Conservation (phyloP, 2,797 vertebrate species). For the Notoglanidium macrostoma region DNA sequence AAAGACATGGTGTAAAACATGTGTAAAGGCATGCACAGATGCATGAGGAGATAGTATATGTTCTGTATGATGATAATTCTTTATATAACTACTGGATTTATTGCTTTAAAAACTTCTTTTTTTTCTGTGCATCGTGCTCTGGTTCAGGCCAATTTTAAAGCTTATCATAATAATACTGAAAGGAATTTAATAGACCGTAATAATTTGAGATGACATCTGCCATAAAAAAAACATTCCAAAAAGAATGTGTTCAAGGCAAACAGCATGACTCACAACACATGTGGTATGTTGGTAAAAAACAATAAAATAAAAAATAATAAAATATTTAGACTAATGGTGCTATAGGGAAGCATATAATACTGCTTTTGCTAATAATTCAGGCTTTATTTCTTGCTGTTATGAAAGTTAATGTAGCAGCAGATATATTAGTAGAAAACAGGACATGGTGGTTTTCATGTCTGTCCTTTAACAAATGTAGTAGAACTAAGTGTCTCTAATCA, state of each 20-base stretch:
- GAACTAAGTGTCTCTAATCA: neutral
- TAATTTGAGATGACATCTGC: conserved; percentile 17
- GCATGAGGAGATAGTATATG: neutral
- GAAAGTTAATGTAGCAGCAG: neutral
- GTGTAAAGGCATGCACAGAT: neutral
- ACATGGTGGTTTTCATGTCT: neutral
- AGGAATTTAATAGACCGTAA: neutral
- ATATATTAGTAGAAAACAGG: neutral
- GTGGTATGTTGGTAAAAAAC: neutral
- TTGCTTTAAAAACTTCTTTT: neutral
- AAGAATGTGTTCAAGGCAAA: neutral
- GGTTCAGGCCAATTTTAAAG: neutral
- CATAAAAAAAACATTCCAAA: neutral
- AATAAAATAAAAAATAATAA: neutral
- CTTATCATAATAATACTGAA: neutral
- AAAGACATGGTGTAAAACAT: neutral
- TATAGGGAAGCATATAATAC: neutral
- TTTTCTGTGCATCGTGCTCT: neutral
- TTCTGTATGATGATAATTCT: neutral
- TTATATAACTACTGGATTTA: neutral
- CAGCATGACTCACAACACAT: neutral
- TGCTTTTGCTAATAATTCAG: neutral
- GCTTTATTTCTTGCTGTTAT: neutral
- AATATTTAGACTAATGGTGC: neutral
- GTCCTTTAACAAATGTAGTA: neutral